phyloP scores from a whole-genome alignment of 2,888 invertebrate genomes.

The Petrolisthes cinctipes region DNA sequence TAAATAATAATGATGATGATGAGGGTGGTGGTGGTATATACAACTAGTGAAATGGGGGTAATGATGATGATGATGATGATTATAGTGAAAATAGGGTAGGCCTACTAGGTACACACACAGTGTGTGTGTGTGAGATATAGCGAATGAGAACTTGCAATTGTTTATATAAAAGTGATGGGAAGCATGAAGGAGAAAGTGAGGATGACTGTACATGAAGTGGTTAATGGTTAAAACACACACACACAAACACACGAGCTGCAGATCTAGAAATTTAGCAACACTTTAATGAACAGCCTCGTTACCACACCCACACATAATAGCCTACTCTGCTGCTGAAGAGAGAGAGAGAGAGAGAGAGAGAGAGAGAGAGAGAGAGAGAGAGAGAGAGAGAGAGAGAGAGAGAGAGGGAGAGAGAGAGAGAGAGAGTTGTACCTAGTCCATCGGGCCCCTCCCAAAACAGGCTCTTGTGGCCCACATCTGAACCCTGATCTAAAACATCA shows the following conservation, averaged over 20 bases:
- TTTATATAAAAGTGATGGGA: background rate
- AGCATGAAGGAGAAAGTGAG: background rate
- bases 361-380: no score
- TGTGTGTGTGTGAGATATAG: background rate
- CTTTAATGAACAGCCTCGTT: no score
- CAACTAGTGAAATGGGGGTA: background rate
- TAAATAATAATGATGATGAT: background rate
- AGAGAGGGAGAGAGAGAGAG: no score
- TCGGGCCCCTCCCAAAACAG: no score
- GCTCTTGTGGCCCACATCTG: no score
- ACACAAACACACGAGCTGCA: background rate
- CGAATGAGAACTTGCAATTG: background rate
- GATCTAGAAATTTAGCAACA: background rate
- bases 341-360: no score
- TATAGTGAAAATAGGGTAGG: no score
- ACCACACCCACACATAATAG: no score
- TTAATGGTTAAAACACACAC: background rate
- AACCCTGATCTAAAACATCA: no score
- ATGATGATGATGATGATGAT: background rate
- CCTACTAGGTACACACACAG: background rate
- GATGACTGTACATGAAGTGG: background rate
- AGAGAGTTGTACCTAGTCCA: no score
- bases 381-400: no score
- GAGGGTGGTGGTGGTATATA: background rate
- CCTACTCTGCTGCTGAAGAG: no score